Evolutionary conservation across 1,140 invertebrate species (phyloP), one percentile per base, ranked within the genome.

Genomic region (Neelides sp.): DNA sequence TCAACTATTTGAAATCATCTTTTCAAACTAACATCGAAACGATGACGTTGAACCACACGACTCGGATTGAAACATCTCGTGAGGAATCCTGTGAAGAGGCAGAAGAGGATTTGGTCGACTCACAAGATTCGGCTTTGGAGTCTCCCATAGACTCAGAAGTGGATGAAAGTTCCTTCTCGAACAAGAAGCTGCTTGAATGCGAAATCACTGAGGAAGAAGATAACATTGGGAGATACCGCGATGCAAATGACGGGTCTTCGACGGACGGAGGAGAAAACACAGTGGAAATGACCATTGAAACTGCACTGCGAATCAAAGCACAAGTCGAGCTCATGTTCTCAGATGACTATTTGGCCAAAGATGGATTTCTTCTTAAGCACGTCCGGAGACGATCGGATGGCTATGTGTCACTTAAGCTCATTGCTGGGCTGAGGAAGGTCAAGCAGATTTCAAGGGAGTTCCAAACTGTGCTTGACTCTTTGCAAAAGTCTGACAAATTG

Each of bases 311-410:
- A 56, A 87, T 90, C 50, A 77, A 85, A 32, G 73, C 79, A 32
- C 84, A 89, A 65, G 86, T 91, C 5, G 87, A 91, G 69, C 91
- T 85, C 65, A 94, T 94, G 67, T 94, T 96, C 66, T 90, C 87
- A 48, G 89, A 95, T 66, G 85, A 82, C 15, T 92, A 91, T 64
- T 89, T 96, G 50, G 78, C 87, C 1, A 94, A 93, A 67, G 90
- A 96, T 65, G 88, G 90, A 2, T 96, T 96, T 67, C 70, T 96
- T 4, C 67, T 95, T 28, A 96, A 95, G 67, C 90, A 95, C 66
- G 89, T 95, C 2, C 78, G 86, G 27, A 74, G 90, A 20, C 93
- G 94, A 65, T 93, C 92, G 66, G 87, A 92, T 67, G 91, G 92
- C 8, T 95, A 84, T 68, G 90, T 96, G 1, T 91, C 85, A 27